Base-by-base conservation (phyloP, 2,888 invertebrate genomes). In the Himalopsyche anomala region DNA sequence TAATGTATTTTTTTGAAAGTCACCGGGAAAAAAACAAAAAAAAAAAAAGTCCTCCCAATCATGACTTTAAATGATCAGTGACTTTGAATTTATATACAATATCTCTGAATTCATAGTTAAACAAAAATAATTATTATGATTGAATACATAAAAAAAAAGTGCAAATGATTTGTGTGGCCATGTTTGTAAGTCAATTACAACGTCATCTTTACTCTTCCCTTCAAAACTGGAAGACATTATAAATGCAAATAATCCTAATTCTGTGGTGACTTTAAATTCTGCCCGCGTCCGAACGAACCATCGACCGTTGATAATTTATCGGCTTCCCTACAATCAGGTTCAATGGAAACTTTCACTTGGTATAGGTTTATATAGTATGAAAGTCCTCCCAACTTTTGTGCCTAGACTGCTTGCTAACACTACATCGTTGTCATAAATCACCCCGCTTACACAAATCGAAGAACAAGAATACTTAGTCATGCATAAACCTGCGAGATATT, bases 231-330 rank as follows among this genome's bases (percentile, higher is more conserved):
- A 4, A 51, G 12, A 12, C 15, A 45, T 45, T 45, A 11, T 45
- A 45, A 45, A 45, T 45, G 19, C 19, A 9, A 62, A 19, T 19
- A 19, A 15, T 62, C 28, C 15, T 4, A 62, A 62, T 62, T 62
- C 62, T 62, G 62, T 19, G 19, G 62, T 62, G 28, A 11, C 62
- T 62, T 62, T 62, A 6, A 5, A 62, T 62, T 62, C 19, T n/a
- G 19, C 28, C 5, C 3, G 19, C 28, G 62, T 19, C 62, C 62
- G 19, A 62, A 4, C 62, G 19, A 62, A 62, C 19, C 62, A 62
- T 62, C 62, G 62, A 62, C 62, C 62, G 62, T 62, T 8, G 19
- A 62, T 62, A 62, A 62, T 62, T 62, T 62, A 62, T 62, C 62
- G 62, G 19, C 62, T 62, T 62, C 28, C 62, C 19, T 19, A 28